A percentile compares a stretch with the other conserved stretches of the same genome.
Conservation (phyloP, 2,113 vertebrate genomes). For the Neolamprologus tretocephalus region DNA sequence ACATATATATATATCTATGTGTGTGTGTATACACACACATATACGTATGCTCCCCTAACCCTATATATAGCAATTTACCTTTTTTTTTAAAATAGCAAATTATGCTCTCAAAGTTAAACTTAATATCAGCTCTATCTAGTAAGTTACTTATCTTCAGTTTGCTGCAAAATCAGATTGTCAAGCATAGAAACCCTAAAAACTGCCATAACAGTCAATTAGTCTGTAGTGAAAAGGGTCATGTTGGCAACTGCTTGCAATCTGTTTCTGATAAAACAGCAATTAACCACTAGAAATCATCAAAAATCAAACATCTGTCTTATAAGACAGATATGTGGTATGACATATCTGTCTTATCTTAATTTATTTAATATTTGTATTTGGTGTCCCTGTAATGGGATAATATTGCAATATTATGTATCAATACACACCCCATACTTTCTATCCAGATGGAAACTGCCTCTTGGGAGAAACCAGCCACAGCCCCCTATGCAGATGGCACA, state of each 20-base stretch:
- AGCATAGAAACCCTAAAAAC: not conserved
- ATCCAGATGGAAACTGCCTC: not conserved
- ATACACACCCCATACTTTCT: not conserved
- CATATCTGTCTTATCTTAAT: not conserved
- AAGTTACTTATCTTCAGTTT: not conserved
- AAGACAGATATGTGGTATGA: not conserved
- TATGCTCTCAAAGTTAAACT: not conserved
- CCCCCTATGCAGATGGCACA: not conserved
- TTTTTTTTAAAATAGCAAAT: not conserved
- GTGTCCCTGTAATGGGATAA: not conserved
- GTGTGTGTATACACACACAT: accelerated
- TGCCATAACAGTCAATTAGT: not conserved
- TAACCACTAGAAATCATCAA: not conserved
- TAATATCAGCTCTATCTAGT: not conserved
- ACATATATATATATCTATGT: accelerated
- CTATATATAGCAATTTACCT: not conserved
- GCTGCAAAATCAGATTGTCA: not conserved
- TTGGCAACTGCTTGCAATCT: not conserved
- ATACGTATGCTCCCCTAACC: not conserved
- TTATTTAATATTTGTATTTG: not conserved
- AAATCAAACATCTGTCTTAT: not conserved
- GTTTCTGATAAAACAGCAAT: not conserved
- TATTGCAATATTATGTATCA: not conserved
- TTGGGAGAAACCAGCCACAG: not conserved
- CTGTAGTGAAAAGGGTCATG: not conserved